These are phyloP conservation scores for Lasioglossum marginatum DNA, from an alignment of 2,888 invertebrate species.

Conservation along the genomic window DNA sequence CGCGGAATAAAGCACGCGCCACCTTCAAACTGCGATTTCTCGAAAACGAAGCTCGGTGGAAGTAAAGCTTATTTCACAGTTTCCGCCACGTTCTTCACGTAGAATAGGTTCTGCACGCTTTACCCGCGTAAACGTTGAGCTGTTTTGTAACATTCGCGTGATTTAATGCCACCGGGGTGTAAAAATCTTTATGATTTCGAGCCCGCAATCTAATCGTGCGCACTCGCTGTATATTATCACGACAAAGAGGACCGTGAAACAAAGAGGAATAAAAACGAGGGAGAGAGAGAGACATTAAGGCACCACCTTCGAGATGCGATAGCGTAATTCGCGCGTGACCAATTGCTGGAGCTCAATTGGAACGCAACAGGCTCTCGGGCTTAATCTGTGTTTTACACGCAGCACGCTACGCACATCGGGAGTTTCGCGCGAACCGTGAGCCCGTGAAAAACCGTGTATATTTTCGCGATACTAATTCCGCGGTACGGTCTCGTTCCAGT, in stretches of 20 bases:
- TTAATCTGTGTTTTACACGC: slow-evolving; percentile 53
- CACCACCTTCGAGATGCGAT: slow-evolving; percentile 25
- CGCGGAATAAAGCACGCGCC: neutral
- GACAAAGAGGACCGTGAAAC: neutral
- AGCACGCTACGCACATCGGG: slow-evolving; percentile 15
- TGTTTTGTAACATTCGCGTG: neutral
- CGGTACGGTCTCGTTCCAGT: slow-evolving; percentile 48
- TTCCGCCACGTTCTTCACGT: neutral
- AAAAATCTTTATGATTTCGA: slow-evolving; percentile 8
- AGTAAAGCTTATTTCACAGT: neutral
- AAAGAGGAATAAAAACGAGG: neutral
- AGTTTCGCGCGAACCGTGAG: slow-evolving; percentile 11
- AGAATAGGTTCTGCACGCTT: neutral
- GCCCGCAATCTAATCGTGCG: neutral
- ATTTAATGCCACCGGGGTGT: slow-evolving; percentile 9
- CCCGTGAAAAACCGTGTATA: slow-evolving; percentile 52
- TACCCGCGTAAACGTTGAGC: neutral
- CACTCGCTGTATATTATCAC: neutral
- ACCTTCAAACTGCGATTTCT: neutral
- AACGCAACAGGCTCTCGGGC: slow-evolving; percentile 36
- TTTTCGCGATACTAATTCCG: slow-evolving; percentile 33
- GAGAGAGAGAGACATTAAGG: neutral
- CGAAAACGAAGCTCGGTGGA: neutral
- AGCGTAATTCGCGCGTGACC: slow-evolving; percentile 53
- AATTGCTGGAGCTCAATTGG: slow-evolving; percentile 47